Percentiles rank a stretch among this genome's conserved stretches.
phyloP scores from a whole-genome alignment of 2,888 invertebrate species.

The Parascotia fuliginaria region DNA sequence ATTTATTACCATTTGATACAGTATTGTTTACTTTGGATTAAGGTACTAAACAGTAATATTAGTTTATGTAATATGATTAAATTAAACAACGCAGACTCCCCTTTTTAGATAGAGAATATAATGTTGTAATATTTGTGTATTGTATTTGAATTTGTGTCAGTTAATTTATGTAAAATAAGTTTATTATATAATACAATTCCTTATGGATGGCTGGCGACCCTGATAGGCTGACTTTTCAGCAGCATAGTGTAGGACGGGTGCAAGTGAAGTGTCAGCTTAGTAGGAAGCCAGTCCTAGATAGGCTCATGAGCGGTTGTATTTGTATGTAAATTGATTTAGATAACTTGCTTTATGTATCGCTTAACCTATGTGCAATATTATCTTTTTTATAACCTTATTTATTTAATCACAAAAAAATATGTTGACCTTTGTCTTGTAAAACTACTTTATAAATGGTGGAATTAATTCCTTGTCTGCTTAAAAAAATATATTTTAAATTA shows the following conservation, averaged over 20 bases:
- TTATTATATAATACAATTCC: constrained; percentile 2
- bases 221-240: not conserved
- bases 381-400: not conserved
- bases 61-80: not conserved
- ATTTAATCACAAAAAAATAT: not conserved
- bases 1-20: constrained; percentile 14
- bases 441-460: not conserved
- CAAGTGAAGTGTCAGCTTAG: too few relatives aligned
- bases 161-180: constrained; percentile 3
- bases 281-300: not conserved
- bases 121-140: constrained; percentile 32
- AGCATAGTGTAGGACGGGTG: too few relatives aligned
- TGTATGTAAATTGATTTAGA: constrained; percentile 13
- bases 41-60: not conserved
- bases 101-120: constrained; percentile 28
- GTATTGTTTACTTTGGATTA: constrained; percentile 7
- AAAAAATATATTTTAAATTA: constrained; percentile 1
- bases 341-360: constrained; percentile 18
- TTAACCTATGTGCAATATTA: constrained; percentile 14
- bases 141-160: constrained; percentile 18
- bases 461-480: constrained; percentile 26
- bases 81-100: constrained; percentile 24
- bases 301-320: constrained; percentile 11
- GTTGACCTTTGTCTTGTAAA: not conserved
- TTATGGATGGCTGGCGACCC: not conserved